Base-by-base conservation (phyloP, 2,888 invertebrate species). In the Zootermopsis nevadensis region DNA sequence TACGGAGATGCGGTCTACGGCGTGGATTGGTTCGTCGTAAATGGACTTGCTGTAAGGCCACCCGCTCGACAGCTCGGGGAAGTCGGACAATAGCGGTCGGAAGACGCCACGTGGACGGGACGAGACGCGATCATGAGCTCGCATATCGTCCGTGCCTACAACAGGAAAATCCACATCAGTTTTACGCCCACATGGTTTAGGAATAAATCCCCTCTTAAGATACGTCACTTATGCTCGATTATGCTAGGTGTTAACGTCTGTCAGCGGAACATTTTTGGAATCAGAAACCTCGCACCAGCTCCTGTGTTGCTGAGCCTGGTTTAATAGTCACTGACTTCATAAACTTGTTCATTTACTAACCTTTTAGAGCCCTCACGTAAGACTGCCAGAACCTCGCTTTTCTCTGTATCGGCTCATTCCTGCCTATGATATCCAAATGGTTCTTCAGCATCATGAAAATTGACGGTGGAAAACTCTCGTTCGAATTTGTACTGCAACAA, bases 341-440 rank as follows among this genome's bases (percentile, higher is more conserved):
- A 38, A 38, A 4, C 10, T 7, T 38, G n/a, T n/a, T n/a, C n/a
- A 53, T 6, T 53, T 24, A 82, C 90, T 91, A 91, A 97, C 97
- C 97, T 94, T 97, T 97, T 87, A 97, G 93, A 91, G 97, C 97
- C 91, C 97, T 94, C 90, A 97, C 96, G 91, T 95, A 97, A 89
- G 96, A 96, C 91, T 96, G 96, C 97, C 97, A 97, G 92, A 97
- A 97, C 92, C 94, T 97, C 90, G 97, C 97, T 92, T 97, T 97
- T 93, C 95, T 96, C 91, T 95, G 95, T 90, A 96, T 94, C 90
- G 95, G 94, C 92, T 97, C 97, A 91, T 97, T 96, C 91, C 96
- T 94, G 92, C 96, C 96, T 90, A 97, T 97, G 95, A 97, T 96
- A 92, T 96, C 96, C 92, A 97, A 94, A 92, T 97, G 97, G 91